phyloP scores from a whole-genome alignment of 2,797 vertebrate species.

The Chaenodraco wilsoni region DNA sequence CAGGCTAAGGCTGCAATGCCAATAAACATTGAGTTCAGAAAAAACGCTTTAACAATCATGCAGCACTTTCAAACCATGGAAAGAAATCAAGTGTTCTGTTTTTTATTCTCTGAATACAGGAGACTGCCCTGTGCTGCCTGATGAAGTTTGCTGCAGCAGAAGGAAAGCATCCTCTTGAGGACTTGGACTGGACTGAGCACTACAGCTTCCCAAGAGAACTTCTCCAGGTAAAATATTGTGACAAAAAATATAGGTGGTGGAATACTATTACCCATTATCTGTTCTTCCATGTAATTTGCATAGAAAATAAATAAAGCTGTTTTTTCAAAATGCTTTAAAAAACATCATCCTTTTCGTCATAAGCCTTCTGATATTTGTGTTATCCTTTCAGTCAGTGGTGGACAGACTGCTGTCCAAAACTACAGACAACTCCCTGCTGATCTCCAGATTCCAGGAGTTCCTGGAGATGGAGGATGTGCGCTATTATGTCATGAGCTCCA shows the following conservation, averaged over 20 bases:
- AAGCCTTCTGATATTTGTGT: constrained; percentile 17
- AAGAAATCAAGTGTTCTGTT: rapidly evolving
- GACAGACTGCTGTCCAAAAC: constrained; percentile 81
- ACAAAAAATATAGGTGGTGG: not conserved
- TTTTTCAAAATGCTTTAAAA: not conserved
- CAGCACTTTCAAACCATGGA: too few species aligned
- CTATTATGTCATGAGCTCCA: constrained; percentile 88
- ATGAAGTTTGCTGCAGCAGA: constrained; percentile 91
- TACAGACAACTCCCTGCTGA: constrained; percentile 84
- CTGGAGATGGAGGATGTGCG: constrained; percentile 90
- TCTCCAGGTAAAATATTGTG: constrained; percentile 80
- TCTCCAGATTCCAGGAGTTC: constrained; percentile 91
- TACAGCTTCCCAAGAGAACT: constrained; percentile 89
- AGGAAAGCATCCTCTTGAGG: constrained; percentile 85
- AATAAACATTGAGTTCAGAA: too few species aligned
- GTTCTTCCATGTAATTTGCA: not conserved
- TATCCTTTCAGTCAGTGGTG: constrained; percentile 82
- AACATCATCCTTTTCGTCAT: not conserved
- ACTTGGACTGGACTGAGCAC: constrained; percentile 87
- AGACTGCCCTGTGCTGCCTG: constrained; percentile 85
- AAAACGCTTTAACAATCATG: too few species aligned
- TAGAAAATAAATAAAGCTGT: not conserved
- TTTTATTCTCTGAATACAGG: constrained; percentile 75
- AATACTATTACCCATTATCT: not conserved
- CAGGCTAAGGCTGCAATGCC: too few species aligned